Evolutionary conservation across 1,140 invertebrate species (phyloP).

Genomic region (Drosophila funebris): DNA sequence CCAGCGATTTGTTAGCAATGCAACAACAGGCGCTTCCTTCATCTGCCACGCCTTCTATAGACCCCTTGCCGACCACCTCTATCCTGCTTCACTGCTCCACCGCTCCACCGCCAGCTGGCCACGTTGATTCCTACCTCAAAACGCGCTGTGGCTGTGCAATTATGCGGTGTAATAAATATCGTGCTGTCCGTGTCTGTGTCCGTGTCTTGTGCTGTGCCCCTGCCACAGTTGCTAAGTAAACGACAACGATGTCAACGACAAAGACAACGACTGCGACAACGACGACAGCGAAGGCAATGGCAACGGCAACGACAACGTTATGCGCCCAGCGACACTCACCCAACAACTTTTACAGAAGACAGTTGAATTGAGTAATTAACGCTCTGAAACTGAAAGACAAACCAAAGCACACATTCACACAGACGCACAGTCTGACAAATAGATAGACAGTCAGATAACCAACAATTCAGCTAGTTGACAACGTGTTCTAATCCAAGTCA

Average conservation of each 20-base stretch:
- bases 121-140: slow-evolving; percentile 54
- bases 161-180: slow-evolving; percentile 82
- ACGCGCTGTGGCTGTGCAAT: slow-evolving; percentile 78
- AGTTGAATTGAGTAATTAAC: slow-evolving; percentile 1
- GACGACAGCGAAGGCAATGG: slow-evolving; percentile 32
- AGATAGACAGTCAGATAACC: background rate
- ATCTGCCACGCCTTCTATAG: background rate
- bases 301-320: slow-evolving; percentile 29
- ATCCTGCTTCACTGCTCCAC: background rate
- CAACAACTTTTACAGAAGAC: slow-evolving; percentile 59
- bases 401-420: slow-evolving; percentile 3
- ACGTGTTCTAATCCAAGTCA: slow-evolving; percentile 57
- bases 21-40: slow-evolving; percentile 65
- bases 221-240: background rate
- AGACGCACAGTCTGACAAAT: slow-evolving; percentile 4
- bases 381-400: slow-evolving; percentile 33
- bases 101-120: slow-evolving; percentile 11
- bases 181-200: slow-evolving; percentile 64
- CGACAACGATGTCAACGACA: slow-evolving; percentile 15
- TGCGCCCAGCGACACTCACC: slow-evolving; percentile 40
- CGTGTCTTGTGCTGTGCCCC: background rate
- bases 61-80: background rate
- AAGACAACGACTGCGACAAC: slow-evolving; percentile 17
- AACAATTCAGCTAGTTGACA: slow-evolving; percentile 28
- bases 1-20: slow-evolving; percentile 76